These are phyloP conservation scores for Acrocephalus kingi DNA, from an alignment of 2,113 vertebrate genomes.

Conservation along the genomic window DNA sequence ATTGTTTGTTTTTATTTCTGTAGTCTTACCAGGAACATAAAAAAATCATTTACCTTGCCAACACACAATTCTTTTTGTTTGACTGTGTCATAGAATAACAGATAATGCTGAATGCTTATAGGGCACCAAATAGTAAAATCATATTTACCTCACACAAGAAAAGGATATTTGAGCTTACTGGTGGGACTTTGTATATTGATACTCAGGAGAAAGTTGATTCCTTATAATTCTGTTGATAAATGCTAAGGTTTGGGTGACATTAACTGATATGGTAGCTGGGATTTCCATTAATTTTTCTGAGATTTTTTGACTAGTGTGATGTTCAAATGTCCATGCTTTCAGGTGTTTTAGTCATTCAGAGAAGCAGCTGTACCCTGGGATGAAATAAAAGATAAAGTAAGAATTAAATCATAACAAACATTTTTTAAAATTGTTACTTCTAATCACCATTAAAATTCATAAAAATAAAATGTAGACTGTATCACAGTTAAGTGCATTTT, in stretches of 20 bases:
- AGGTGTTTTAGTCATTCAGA: not conserved
- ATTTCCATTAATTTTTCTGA: not conserved
- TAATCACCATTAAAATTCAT: not conserved
- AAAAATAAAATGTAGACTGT: not conserved
- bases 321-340: not conserved
- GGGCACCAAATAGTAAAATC: not conserved
- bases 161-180: not conserved
- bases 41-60: not conserved
- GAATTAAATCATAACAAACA: not conserved
- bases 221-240: not conserved
- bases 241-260: not conserved
- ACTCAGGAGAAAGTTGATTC: not conserved
- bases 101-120: not conserved
- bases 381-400: not conserved
- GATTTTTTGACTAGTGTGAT: not conserved
- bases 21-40: not conserved
- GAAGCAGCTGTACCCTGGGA: not conserved
- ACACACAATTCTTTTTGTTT: not conserved
- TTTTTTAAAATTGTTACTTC: not conserved
- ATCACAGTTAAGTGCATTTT: not conserved
- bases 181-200: not conserved
- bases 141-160: not conserved
- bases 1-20: not conserved
- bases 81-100: not conserved
- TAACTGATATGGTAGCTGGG: not conserved